A percentile compares a stretch with the other conserved stretches of the same genome.
Conservation (phyloP, 2,888 invertebrate genomes). For the Bursaphelenchus okinawaensis region DNA sequence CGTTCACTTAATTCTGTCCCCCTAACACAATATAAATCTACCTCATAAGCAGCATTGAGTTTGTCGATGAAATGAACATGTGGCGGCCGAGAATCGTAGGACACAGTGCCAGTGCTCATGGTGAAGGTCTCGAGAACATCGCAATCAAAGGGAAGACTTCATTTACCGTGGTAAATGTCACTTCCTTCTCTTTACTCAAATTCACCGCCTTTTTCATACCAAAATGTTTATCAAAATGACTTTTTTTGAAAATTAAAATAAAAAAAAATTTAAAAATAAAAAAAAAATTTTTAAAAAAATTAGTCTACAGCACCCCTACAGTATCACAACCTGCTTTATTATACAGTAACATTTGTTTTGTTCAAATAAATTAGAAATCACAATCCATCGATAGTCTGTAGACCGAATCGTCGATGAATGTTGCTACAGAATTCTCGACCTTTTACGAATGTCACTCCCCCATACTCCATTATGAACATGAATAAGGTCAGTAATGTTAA, state of each 20-base stretch:
- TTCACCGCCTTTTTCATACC: neutral
- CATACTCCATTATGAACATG: slow-evolving; percentile 12
- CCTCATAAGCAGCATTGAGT: too few species aligned
- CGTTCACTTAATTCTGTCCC: too few species aligned
- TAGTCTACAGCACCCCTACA: neutral
- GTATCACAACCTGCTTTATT: neutral
- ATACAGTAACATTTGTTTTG: too few species aligned
- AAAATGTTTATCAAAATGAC: neutral
- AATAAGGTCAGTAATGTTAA: slow-evolving; percentile 65
- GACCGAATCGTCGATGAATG: neutral
- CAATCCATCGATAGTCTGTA: neutral
- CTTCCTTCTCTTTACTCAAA: neutral
- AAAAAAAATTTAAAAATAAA: neutral
- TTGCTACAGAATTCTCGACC: neutral
- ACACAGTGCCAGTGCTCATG: neutral
- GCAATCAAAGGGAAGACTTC: neutral
- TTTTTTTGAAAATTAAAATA: neutral
- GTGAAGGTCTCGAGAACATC: neutral
- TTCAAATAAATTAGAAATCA: neutral
- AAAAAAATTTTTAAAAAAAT: neutral
- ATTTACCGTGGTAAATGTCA: too few species aligned
- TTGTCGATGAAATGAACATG: too few species aligned
- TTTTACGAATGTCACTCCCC: neutral
- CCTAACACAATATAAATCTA: too few species aligned
- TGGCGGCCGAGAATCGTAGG: neutral